Conservation (phyloP, 2,888 invertebrate genomes). For the Mesochorus sp. region DNA sequence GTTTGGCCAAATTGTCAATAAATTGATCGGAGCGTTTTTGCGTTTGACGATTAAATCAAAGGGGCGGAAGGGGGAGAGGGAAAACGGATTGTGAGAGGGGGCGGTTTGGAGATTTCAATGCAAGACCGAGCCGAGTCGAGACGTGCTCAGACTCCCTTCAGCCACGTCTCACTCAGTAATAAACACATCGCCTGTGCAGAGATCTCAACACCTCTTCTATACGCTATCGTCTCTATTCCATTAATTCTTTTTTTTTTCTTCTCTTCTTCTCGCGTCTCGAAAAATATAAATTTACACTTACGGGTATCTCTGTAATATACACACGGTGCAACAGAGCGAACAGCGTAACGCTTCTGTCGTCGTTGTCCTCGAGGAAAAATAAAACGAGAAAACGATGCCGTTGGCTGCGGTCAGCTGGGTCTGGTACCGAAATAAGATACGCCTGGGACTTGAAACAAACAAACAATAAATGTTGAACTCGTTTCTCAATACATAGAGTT, state of each 20-base stretch:
- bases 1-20: too few species aligned
- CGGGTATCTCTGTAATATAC: constrained; percentile 16
- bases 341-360: constrained; percentile 46
- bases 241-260: constrained; percentile 36
- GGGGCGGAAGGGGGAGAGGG: background rate
- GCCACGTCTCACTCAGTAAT: background rate
- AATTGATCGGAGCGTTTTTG: too few species aligned
- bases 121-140: constrained; percentile 67
- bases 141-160: constrained; percentile 38
- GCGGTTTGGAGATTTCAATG: constrained; percentile 69
- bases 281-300: constrained; percentile 69
- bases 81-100: constrained; percentile 34
- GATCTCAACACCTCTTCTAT: background rate
- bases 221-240: constrained; percentile 22
- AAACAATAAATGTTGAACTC: constrained; percentile 52
- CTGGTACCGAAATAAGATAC: constrained; percentile 80
- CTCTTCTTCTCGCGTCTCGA: constrained; percentile 28
- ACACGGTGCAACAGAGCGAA: constrained; percentile 28
- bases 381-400: constrained; percentile 78
- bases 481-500: too few species aligned
- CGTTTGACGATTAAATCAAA: background rate
- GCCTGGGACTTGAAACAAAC: constrained; percentile 78
- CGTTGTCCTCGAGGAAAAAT: constrained; percentile 67
- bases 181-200: constrained; percentile 4
- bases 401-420: constrained; percentile 78